Evolutionary conservation across 2,113 vertebrate species (phyloP).

Genomic region (Carassius auratus): DNA sequence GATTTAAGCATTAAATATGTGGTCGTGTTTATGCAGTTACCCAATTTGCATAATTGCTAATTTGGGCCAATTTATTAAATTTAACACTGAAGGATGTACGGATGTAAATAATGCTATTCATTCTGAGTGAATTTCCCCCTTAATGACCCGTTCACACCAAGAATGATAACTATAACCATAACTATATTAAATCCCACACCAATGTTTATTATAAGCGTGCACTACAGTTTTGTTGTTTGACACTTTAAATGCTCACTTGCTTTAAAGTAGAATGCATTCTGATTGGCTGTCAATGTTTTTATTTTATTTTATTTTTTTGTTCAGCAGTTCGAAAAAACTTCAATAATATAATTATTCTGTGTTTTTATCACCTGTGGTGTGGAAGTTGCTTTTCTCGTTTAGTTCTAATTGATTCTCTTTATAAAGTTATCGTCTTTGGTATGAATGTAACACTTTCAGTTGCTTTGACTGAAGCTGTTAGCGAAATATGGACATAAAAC

Average conservation of each 20-base stretch:
- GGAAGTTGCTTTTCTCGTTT: not conserved
- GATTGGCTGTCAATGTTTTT: constrained; percentile 3
- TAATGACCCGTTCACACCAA: not conserved
- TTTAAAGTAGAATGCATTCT: not conserved
- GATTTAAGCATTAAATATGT: not conserved
- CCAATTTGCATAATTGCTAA: not conserved
- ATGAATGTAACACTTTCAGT: constrained; percentile 7
- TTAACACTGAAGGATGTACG: not conserved
- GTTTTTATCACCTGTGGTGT: not conserved
- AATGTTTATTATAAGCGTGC: not conserved
- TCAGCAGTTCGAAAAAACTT: not conserved
- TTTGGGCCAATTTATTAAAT: too few relatives aligned
- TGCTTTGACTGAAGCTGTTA: constrained; percentile 30
- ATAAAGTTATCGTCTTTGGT: constrained; percentile 7
- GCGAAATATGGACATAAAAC: constrained; percentile 12
- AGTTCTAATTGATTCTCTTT: not conserved
- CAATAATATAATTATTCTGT: not conserved
- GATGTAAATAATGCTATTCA: not conserved
- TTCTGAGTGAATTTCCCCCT: constrained; percentile 20
- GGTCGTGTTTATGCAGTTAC: not conserved
- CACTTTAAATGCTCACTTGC: too few relatives aligned
- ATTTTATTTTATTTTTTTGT: too few relatives aligned
- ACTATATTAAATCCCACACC: not conserved
- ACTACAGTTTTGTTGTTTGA: too few relatives aligned
- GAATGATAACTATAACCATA: not conserved